Conservation (phyloP, 2,797 vertebrate species). For the Serranus cabrilla region DNA sequence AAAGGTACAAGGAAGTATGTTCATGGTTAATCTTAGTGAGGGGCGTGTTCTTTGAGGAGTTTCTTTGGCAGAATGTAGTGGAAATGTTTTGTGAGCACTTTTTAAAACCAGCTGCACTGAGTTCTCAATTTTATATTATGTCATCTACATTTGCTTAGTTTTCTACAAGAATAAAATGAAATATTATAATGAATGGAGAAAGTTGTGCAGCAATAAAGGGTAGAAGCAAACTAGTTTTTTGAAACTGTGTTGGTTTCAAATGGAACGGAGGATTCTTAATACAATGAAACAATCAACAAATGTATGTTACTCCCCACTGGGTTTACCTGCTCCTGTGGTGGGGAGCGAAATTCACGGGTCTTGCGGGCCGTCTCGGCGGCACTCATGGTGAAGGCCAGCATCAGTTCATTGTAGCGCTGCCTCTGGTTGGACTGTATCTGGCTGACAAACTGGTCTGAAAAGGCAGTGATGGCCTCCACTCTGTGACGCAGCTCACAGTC, state of each 20-base stretch:
- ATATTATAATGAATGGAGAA: neutral
- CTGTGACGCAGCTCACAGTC: slow-evolving; percentile 96
- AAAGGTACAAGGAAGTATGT: neutral
- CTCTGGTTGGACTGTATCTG: slow-evolving; percentile 93
- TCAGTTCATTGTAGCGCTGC: slow-evolving; percentile 90
- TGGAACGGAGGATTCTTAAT: neutral
- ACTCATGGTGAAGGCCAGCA: slow-evolving; percentile 93
- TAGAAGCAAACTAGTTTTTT: neutral
- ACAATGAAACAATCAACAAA: neutral
- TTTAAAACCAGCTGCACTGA: slow-evolving; percentile 1
- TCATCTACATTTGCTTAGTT: neutral
- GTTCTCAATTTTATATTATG: neutral
- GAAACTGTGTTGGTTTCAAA: neutral
- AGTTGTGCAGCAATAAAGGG: neutral
- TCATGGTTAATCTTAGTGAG: neutral
- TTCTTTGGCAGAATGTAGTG: neutral
- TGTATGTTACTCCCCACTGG: neutral
- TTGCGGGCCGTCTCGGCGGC: slow-evolving; percentile 94
- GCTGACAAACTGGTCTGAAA: slow-evolving; percentile 91
- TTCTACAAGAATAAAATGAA: neutral
- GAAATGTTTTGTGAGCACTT: no score
- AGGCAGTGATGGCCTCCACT: slow-evolving; percentile 93
- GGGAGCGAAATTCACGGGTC: slow-evolving; percentile 95
- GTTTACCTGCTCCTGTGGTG: slow-evolving; percentile 94
- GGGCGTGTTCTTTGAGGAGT: neutral